A percentile compares a stretch with the other conserved stretches of the same genome.
Evolutionary conservation across 2,113 vertebrate species (phyloP).

Genomic region (Coptodon bakossiorum): DNA sequence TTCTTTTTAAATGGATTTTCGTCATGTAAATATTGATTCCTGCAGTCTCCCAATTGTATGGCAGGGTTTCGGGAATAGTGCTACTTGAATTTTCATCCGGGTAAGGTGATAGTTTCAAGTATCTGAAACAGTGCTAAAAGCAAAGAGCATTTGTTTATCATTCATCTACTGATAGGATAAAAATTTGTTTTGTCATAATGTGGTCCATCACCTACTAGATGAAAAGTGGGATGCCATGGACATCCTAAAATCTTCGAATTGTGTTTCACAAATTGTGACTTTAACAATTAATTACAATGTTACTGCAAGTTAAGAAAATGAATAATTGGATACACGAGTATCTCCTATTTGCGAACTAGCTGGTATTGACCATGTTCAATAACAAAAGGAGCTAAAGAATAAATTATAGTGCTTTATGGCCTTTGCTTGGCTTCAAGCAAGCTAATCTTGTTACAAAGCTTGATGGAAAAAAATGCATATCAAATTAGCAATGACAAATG

Average conservation of each 20-base stretch:
- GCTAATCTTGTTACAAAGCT: background rate
- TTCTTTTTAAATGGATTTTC: slow-evolving; percentile 12
- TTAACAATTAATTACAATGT: background rate
- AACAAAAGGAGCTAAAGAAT: background rate
- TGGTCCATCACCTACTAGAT: background rate
- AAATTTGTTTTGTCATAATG: background rate
- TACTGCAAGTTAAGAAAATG: background rate
- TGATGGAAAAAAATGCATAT: background rate
- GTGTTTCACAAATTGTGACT: background rate
- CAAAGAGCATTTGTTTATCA: slow-evolving; percentile 4
- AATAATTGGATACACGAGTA: background rate
- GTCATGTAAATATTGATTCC: slow-evolving; percentile 23
- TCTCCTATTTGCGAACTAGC: background rate
- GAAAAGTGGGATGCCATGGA: background rate
- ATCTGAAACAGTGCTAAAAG: slow-evolving; percentile 8
- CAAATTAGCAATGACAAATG: slow-evolving; percentile 36
- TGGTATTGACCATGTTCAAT: background rate
- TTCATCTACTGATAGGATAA: background rate
- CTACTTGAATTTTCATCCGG: background rate
- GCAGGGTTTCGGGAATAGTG: background rate
- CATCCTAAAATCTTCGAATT: background rate
- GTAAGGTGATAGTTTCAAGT: slow-evolving; percentile 17
- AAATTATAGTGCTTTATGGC: background rate
- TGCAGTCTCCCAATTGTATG: background rate
- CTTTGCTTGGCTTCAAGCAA: background rate